Evolutionary conservation across 1,140 invertebrate genomes (phyloP), one percentile per base, ranked within the genome.

Genomic region (Zaprionus ghesquierei): DNA sequence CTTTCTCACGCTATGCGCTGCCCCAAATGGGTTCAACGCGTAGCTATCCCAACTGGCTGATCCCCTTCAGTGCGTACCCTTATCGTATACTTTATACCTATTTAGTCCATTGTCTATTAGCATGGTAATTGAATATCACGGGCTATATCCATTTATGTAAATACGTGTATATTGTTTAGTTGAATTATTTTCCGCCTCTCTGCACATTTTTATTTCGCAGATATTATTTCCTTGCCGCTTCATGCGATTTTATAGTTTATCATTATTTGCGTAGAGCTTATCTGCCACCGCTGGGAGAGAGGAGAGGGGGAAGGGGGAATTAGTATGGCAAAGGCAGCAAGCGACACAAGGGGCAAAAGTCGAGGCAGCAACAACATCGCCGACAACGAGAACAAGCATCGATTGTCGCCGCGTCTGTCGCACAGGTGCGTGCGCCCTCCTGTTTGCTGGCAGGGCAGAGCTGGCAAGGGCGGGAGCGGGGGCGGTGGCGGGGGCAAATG

Each of bases 171-270:
- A 87, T 89, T 87, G 85, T 89, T 87, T 80, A 87, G 85, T 89
- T 89, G 79, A 87, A 84, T 87, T 87, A 87, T 84, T 89, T 87
- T 87, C 84, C 85, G 84, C 79, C 77, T 50, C 71, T 77, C 84
- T 87, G 84, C 84, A 87, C 84, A 87, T 79, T 84, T 89, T 86
- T 86, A 87, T 87, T 89, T 87, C 81, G 61, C 69, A 71, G 74
- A 89, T 87, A 84, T 89, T 89, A 84, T 84, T 89, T 69, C 72
- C 76, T 65, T 56, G 64, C 53, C 29, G 58, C 59, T 44, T 53
- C 85, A 84, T 87, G 84, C 87, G 69, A 84, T 87, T 87, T 87
- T 87, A 87, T 87, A 87, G 84, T 87, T 87, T 87, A 89, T 89
- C 84, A 87, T 89, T 89, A 87, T 87, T 87, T 87, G 84, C 85